Percentiles rank a stretch among this genome's conserved stretches.
Conservation (phyloP, 2,888 invertebrate genomes). For the Diogma glabrata region DNA sequence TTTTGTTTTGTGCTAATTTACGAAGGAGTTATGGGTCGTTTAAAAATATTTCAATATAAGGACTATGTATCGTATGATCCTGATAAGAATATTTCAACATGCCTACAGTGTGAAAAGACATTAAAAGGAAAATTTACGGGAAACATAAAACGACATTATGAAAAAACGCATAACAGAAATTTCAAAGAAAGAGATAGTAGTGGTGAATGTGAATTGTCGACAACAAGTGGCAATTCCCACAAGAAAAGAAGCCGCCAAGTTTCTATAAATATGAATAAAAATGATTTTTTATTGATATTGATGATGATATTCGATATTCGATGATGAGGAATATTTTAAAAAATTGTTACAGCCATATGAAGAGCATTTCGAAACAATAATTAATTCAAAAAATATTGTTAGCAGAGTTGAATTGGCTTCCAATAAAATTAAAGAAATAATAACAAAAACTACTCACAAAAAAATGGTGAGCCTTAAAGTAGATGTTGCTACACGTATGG, state of each 20-base stretch:
- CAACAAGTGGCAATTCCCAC: too few relatives aligned
- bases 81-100: neutral
- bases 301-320: too few relatives aligned
- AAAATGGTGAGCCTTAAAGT: constrained; percentile 15
- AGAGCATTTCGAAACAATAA: constrained; percentile 9
- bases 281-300: too few relatives aligned
- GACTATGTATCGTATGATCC: neutral
- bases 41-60: neutral
- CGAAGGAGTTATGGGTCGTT: too few relatives aligned
- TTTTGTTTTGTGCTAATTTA: too few relatives aligned
- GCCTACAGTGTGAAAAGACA: neutral
- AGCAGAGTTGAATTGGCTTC: neutral
- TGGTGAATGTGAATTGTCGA: too few relatives aligned
- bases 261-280: too few relatives aligned
- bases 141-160: neutral
- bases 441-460: constrained; percentile 6
- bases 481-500: constrained; percentile 14
- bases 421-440: constrained; percentile 13
- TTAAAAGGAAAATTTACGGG: neutral
- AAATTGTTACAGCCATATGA: constrained; percentile 12
- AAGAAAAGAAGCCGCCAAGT: too few relatives aligned
- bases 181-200: too few relatives aligned
- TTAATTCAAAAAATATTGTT: constrained; percentile 6
- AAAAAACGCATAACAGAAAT: neutral
- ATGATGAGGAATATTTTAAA: constrained; percentile 12